Evolutionary conservation across 2,797 vertebrate species (phyloP).

Genomic region (Buphagus erythrorhynchus): DNA sequence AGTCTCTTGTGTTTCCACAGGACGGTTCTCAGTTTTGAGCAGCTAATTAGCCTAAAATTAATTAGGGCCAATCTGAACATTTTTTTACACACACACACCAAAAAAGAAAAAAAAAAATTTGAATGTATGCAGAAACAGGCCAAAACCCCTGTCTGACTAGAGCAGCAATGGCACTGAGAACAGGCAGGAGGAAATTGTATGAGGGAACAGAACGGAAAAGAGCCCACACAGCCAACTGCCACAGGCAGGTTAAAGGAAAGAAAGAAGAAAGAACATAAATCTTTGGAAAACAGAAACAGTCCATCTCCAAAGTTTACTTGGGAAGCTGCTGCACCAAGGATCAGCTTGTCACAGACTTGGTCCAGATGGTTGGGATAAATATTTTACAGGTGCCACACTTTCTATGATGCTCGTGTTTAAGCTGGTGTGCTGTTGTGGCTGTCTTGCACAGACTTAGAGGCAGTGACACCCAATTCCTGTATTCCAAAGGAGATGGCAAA

Average conservation of each 20-base stretch:
- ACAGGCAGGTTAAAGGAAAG: not conserved
- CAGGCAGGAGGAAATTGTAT: not conserved
- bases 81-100: not conserved
- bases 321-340: not conserved
- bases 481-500: not conserved
- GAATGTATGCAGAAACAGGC: not conserved
- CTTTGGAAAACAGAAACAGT: not conserved
- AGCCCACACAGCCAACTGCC: not conserved
- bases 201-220: not conserved
- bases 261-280: not conserved
- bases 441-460: not conserved
- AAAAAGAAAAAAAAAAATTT: not conserved
- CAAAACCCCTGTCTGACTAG: not conserved
- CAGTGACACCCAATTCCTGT: not conserved
- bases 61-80: slow-evolving; percentile 16
- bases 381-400: not conserved
- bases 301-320: not conserved
- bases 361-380: not conserved
- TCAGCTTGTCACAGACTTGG: not conserved
- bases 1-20: not conserved
- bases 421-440: not conserved
- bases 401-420: not conserved
- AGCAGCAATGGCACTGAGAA: not conserved
- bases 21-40: not conserved
- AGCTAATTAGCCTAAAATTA: slow-evolving; percentile 46